Conservation (phyloP, 2,888 invertebrate genomes). For the Argynnis bischoffii region DNA sequence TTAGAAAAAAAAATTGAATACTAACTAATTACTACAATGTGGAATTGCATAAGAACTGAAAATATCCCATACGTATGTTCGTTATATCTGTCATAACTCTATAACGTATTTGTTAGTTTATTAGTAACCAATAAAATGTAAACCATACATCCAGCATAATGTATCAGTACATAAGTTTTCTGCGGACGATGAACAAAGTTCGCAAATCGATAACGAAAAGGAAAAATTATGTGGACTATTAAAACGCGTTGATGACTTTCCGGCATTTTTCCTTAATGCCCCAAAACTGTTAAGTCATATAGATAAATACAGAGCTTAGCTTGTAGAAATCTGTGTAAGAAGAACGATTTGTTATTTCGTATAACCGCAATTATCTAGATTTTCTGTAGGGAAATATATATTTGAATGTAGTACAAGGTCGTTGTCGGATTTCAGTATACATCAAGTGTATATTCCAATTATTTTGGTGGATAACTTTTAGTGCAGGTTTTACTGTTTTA, state of each 20-base stretch:
- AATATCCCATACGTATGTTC: no score
- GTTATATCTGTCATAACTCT: no score
- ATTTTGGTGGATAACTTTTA: constrained; percentile 20
- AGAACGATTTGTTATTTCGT: constrained; percentile 28
- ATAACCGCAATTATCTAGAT: constrained; percentile 22
- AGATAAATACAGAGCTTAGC: constrained; percentile 33
- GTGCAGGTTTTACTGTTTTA: background rate
- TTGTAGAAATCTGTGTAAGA: constrained; percentile 31
- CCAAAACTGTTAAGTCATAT: constrained; percentile 37
- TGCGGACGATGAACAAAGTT: constrained; percentile 12
- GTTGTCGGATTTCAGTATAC: constrained; percentile 19
- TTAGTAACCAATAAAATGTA: no score
- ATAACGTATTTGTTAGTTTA: no score
- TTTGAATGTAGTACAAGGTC: constrained; percentile 21
- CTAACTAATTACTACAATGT: no score
- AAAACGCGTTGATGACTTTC: constrained; percentile 27
- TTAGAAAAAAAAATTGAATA: no score
- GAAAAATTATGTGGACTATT: constrained; percentile 16
- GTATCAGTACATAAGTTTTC: no score
- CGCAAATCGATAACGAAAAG: constrained; percentile 17
- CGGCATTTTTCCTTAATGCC: constrained; percentile 27
- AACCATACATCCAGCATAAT: no score
- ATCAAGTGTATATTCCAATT: constrained; percentile 21
- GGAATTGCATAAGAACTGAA: no score
- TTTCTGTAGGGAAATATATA: constrained; percentile 19